phyloP scores from a whole-genome alignment of 2,888 invertebrate genomes.

The Polydrusus pterygomalis region DNA sequence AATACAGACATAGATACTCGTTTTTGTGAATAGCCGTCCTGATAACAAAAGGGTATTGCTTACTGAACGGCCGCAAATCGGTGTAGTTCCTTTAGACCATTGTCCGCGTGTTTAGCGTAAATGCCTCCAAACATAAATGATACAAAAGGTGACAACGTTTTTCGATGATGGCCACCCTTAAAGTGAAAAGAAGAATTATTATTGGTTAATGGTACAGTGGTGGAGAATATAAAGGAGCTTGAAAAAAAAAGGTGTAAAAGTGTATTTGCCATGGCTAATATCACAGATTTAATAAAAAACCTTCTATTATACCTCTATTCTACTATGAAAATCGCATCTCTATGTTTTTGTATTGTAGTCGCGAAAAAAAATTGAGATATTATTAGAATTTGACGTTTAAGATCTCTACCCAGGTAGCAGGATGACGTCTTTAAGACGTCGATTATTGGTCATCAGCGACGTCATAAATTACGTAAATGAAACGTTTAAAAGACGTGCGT shows the following conservation, averaged over 20 bases:
- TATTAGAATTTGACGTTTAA: too few relatives aligned
- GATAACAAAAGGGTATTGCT: slow-evolving; percentile 52
- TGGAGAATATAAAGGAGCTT: slow-evolving; percentile 2
- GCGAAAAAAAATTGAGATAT: too few relatives aligned
- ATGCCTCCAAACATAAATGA: slow-evolving; percentile 56
- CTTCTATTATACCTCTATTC: too few relatives aligned
- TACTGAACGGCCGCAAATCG: slow-evolving; percentile 61
- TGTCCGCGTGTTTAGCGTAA: slow-evolving; percentile 60
- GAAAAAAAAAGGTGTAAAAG: not conserved
- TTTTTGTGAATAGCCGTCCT: slow-evolving; percentile 53
- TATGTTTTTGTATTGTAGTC: too few relatives aligned
- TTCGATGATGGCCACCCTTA: slow-evolving; percentile 59
- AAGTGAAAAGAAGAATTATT: slow-evolving; percentile 42
- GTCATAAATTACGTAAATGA: too few relatives aligned
- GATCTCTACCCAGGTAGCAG: too few relatives aligned
- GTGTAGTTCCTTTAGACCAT: slow-evolving; percentile 63
- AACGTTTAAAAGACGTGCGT: too few relatives aligned
- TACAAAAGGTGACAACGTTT: slow-evolving; percentile 63
- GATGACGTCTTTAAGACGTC: too few relatives aligned
- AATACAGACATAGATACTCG: slow-evolving; percentile 44
- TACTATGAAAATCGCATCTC: too few relatives aligned
- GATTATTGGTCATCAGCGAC: too few relatives aligned
- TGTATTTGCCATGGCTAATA: too few relatives aligned
- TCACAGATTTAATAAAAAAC: too few relatives aligned
- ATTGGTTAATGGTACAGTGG: slow-evolving; percentile 44